Conservation (phyloP, 2,113 vertebrate genomes). For the Mugil cephalus region DNA sequence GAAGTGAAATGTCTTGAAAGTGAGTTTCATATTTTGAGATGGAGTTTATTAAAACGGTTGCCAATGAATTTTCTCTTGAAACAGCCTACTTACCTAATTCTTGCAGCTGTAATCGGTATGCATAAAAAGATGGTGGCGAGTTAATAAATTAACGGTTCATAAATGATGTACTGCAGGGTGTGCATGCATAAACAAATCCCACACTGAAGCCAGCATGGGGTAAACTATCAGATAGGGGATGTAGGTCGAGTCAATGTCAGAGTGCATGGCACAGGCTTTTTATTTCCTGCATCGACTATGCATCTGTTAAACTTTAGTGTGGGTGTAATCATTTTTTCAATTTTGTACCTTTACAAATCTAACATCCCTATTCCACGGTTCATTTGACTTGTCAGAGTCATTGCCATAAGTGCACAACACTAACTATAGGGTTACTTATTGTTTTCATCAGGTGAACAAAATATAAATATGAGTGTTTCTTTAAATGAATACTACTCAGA, state of each 20-base stretch:
- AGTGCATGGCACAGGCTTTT: conserved; percentile 27
- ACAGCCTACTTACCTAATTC: no score
- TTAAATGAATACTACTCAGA: no score
- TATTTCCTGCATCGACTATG: conserved; percentile 17
- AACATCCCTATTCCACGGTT: conserved; percentile 8
- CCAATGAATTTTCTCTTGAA: not conserved
- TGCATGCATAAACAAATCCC: not conserved
- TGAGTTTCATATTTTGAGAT: no score
- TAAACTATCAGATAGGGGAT: conserved; percentile 54
- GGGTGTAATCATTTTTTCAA: not conserved
- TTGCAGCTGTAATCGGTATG: not conserved
- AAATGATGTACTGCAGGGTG: not conserved
- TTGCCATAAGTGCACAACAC: not conserved
- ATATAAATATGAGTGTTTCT: no score
- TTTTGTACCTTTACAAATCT: no score
- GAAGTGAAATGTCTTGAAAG: no score
- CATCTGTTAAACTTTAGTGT: conserved; percentile 2
- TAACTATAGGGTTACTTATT: no score
- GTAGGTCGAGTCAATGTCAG: conserved; percentile 64
- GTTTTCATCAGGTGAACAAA: no score
- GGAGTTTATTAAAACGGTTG: no score
- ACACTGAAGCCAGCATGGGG: conserved; percentile 27
- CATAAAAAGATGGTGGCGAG: no score
- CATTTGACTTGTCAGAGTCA: conserved; percentile 20
- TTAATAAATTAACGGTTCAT: no score